Evolutionary conservation across 2,113 vertebrate genomes (phyloP), one percentile per base, ranked within the genome.

Genomic region (Lipophrys pholis): DNA sequence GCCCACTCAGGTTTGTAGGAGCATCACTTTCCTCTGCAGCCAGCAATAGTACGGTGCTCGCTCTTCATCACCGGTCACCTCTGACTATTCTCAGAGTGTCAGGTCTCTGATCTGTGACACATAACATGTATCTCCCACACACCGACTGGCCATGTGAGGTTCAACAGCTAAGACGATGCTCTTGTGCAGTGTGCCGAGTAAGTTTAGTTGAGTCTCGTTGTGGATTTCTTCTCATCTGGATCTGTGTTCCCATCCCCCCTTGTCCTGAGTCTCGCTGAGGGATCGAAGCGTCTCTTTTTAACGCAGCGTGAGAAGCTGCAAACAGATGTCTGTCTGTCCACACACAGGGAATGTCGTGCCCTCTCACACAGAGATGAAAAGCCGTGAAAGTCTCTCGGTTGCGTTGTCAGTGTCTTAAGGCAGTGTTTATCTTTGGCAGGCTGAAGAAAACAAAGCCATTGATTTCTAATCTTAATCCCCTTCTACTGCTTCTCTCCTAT

Each of bases 401-500:
- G 79, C 56, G 41, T 77, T 55, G 84, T 80, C 75, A 87, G 82
- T 90, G 80, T 91, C 89, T 92, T 90, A 89, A 85, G 89, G 89
- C 90, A 76, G 80, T 85, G 81, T 92, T 91, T 90, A 88, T 89
- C 87, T 87, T 77, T 77, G 73, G 75, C 80, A 67, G 78, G 76
- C 69, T 48, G 71, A 73, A 90, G 87, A 92, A 91, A 91, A 90
- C 91, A 91, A 90, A 89, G 82, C 80, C 90, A 92, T 92, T 53
- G 91, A 92, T 92, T 92, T 91, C 89, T 91, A 91, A 90, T 92
- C 89, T 87, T 91, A 92, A 91, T 90, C 91, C 91, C 88, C 84
- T 59, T 90, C 84, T 56, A 83, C 84, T 67, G 84, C 87, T 66
- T 73, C 76, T 77, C 84, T 80, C 62, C 82, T 92, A 92, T 92